phyloP scores from a whole-genome alignment of 2,888 invertebrate species.

The Tigriopus californicus region DNA sequence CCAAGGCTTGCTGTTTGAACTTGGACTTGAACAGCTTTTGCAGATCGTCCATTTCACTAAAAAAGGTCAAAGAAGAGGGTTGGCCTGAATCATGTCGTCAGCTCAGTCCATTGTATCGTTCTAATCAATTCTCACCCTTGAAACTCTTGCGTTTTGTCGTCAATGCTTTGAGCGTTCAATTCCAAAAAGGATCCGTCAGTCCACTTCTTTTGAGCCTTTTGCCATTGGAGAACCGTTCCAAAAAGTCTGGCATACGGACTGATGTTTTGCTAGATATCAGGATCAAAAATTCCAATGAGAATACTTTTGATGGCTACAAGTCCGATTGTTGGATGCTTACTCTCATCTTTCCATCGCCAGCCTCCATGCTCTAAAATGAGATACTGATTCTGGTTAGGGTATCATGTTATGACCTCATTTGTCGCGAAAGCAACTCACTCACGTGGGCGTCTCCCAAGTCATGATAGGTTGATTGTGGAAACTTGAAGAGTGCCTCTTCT shows the following conservation, averaged over 20 bases:
- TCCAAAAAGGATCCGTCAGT: constrained; percentile 82
- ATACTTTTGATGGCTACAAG: background rate
- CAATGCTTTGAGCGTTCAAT: constrained; percentile 54
- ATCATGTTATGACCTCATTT: background rate
- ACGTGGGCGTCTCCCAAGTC: constrained; percentile 55
- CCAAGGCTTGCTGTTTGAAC: constrained; percentile 53
- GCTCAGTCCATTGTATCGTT: constrained; percentile 6
- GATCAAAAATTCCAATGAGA: constrained; percentile 20
- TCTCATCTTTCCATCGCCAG: constrained; percentile 10
- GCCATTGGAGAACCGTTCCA: constrained; percentile 46
- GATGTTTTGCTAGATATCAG: constrained; percentile 25
- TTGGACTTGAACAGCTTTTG: constrained; percentile 56
- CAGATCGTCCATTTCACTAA: constrained; percentile 52
- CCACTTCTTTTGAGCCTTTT: constrained; percentile 64
- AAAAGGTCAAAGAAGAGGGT: constrained; percentile 10
- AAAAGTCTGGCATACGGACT: constrained; percentile 38
- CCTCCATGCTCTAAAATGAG: background rate
- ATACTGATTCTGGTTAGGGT: background rate
- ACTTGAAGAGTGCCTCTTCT: constrained; percentile 69
- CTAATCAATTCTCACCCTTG: constrained; percentile 31
- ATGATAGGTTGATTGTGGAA: constrained; percentile 51
- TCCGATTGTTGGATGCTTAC: background rate
- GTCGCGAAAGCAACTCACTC: constrained; percentile 12
- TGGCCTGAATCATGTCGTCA: too few species aligned
- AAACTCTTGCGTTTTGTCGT: constrained; percentile 56